A percentile compares a stretch with the other conserved stretches of the same genome.
These are phyloP conservation scores for Scophthalmus maximus DNA, from an alignment of 2,113 vertebrate genomes.

Conservation along the genomic window DNA sequence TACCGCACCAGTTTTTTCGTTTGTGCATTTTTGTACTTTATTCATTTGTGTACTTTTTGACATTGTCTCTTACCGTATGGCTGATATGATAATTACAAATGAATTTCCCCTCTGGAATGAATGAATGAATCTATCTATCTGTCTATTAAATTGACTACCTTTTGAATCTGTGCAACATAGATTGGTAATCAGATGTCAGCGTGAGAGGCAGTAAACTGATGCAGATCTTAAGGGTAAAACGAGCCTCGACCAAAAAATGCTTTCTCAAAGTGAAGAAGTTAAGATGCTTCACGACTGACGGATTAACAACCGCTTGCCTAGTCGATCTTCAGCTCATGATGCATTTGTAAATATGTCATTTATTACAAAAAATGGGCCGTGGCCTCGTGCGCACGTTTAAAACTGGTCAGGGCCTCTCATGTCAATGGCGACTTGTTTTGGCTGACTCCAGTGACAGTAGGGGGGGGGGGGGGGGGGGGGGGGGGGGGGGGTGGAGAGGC, in stretches of 20 bases:
- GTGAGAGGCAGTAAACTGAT: not conserved
- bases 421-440: not conserved
- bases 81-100: too few relatives aligned
- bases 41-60: too few relatives aligned
- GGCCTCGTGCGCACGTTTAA: too few relatives aligned
- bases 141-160: too few relatives aligned
- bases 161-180: not conserved
- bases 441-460: not conserved
- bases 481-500: conserved; percentile 18
- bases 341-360: not conserved
- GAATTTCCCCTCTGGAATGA: too few relatives aligned
- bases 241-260: not conserved
- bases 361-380: too few relatives aligned
- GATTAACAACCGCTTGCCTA: not conserved
- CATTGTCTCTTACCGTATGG: too few relatives aligned
- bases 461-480: not conserved
- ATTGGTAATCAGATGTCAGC: not conserved
- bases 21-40: too few relatives aligned
- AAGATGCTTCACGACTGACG: not conserved
- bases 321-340: not conserved
- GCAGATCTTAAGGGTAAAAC: not conserved
- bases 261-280: not conserved
- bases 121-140: too few relatives aligned
- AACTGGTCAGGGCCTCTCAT: not conserved
- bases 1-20: too few relatives aligned